Base-by-base conservation (phyloP, 2,888 invertebrate species). In the Habroteleia sp. region DNA sequence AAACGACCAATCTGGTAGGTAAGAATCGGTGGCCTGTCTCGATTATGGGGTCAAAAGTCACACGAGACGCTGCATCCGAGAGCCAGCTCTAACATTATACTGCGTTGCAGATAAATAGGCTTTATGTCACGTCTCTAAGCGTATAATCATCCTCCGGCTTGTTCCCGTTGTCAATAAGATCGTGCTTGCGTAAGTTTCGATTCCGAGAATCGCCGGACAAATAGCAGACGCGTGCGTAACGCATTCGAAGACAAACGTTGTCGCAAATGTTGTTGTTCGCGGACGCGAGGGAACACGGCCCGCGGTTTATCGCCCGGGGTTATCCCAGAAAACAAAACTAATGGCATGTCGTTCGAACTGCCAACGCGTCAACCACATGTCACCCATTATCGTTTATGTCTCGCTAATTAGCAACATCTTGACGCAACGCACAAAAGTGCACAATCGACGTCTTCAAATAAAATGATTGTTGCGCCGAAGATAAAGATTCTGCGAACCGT, bases 251-350 rank as follows among this genome's bases (percentile, higher is more conserved):
- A 35, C 66, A 73, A 69, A 63, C 62, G 65, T 72, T 74, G 66
- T 74, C 54, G 52, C 50, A 44, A 56, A 39, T 50, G 71, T 50
- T 69, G 65, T 62, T 69, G 62, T 71, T 68, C 52, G 62, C 23
- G 56, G 33, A 54, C 14, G 35, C 56, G 44, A 69, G 66, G 63
- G 62, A 65, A 69, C 63, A 73, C 41, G 41, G 46, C 41, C 39
- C 35, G 52, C 52, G 75, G 86, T 86, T 88, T 86, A 88, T 87
- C 87, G 75, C 69, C 42, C 66, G 83, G 74, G 87, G 87, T 88
- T 88, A 88, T 88, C 87, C 83, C 65, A 80, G 81, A 82, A 87
- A 86, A 87, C 86, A 86, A 85, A 87, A 87, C 85, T 85, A 85
- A 86, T 84, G 81, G 82, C 85, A 75, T 85, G 86, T 87, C 84